phyloP scores from a whole-genome alignment of 2,797 vertebrate genomes.

The Sylvia borin region DNA sequence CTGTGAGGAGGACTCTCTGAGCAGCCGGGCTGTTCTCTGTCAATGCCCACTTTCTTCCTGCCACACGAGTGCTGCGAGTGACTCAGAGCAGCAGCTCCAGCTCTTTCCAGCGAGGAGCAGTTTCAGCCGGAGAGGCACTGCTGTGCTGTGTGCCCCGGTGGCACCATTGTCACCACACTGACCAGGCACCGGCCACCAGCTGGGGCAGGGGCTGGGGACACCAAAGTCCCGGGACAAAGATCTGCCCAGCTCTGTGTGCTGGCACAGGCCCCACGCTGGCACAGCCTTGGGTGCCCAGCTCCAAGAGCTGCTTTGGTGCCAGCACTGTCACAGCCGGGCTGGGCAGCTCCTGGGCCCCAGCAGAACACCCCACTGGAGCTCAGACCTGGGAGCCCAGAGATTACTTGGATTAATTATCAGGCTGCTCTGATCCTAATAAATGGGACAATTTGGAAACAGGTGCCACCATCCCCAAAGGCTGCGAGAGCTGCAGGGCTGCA shows the following conservation, averaged over 20 bases:
- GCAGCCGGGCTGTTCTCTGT: constrained; percentile 72
- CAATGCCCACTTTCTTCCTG: constrained; percentile 85
- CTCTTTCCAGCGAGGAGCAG: constrained; percentile 1
- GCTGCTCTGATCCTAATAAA: neutral
- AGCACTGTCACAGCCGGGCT: neutral
- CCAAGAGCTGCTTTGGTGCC: rapidly evolving
- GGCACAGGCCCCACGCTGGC: neutral
- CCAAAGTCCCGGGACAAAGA: neutral
- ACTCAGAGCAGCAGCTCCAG: constrained; percentile 76
- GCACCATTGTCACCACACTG: rapidly evolving
- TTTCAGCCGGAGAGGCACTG: neutral
- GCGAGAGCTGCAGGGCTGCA: neutral
- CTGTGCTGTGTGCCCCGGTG: neutral
- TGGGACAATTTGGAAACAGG: neutral
- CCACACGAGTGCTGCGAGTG: constrained; percentile 74
- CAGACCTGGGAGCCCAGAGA: neutral
- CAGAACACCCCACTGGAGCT: too few species aligned
- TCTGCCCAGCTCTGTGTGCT: rapidly evolving
- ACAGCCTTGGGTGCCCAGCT: rapidly evolving
- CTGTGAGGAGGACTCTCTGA: constrained; percentile 59
- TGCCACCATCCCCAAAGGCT: rapidly evolving
- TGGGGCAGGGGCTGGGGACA: neutral
- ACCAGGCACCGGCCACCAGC: rapidly evolving
- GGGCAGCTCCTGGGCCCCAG: too few species aligned
- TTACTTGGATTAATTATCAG: rapidly evolving